Base-by-base conservation (phyloP, 1,140 invertebrate species). In the Magallana ariakensis region DNA sequence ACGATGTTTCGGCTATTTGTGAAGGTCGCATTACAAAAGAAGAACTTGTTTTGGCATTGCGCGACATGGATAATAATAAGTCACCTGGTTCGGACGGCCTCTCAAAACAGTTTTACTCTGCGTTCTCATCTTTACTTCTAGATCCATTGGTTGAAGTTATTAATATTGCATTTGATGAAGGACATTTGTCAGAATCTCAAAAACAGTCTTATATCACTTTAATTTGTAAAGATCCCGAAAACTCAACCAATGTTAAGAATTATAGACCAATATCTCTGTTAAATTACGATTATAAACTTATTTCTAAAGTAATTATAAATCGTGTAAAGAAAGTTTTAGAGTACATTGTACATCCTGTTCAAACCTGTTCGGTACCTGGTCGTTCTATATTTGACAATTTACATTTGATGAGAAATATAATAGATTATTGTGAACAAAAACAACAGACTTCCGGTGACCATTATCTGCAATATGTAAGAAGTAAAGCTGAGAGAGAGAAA, bases 321-420 rank as follows among this genome's bases (percentile, higher is more conserved):
- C 9, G 91, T 9, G 80, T 90, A 33, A 22, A 58, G n/a, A 83
- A 56, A 1, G 86, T 91, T 58, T 84, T 89, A 60, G 19, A 87
- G 1, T 58, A 83, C 8, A 85, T 91, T 58, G 83, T 91, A 19
- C 70, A 86, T 62, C 75, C 85, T n/a, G 86, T 87, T 84, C 90
- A 91, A 87, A 92, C 89, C 33, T 90, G 89, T 85, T 81, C 81
- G 13, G 66, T 91, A 55, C 54, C 19, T 13, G 84, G 84, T 6
- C 81, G 91, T 15, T 87, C 83, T 62, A 91, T 92, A 66, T 89
- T 89, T 85, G 90, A 91, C 66, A 92, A 92, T 87, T 57, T 89
- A 46, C 90, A 91, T 83, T 82, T 92, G 22, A 54, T 89, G 4
- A 83, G 89, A 10, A 88, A 90, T 88, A 83, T 92, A 84, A 22